Conservation (phyloP, 1,140 invertebrate genomes). For the Cherax destructor region DNA sequence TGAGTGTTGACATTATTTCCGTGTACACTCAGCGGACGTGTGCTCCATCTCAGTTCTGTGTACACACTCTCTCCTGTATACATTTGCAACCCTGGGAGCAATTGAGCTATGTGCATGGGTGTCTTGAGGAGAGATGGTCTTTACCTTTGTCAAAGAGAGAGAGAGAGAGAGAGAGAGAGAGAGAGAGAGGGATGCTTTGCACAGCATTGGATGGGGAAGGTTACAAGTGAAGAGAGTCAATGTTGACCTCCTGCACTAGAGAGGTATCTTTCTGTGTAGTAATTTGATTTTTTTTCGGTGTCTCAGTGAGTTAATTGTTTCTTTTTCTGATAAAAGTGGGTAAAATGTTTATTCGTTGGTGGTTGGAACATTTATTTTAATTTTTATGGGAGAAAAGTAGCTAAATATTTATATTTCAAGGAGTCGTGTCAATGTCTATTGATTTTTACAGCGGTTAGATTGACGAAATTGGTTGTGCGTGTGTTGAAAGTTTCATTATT, state of each 20-base stretch:
- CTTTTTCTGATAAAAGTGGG: too few relatives aligned
- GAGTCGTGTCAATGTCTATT: too few relatives aligned
- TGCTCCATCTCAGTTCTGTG: not conserved
- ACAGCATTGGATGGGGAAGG: not conserved
- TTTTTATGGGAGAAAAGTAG: too few relatives aligned
- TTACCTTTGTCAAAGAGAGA: too few relatives aligned
- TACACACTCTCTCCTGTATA: not conserved
- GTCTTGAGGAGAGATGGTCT: not conserved
- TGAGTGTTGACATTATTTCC: not conserved
- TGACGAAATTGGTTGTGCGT: too few relatives aligned
- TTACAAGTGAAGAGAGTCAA: not conserved
- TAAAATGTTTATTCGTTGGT: too few relatives aligned
- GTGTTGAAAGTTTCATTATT: too few relatives aligned
- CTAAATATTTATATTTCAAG: too few relatives aligned
- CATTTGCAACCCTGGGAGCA: conserved; percentile 17
- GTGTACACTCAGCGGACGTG: not conserved
- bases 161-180: too few relatives aligned
- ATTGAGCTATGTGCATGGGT: conserved; percentile 20
- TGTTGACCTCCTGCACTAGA: not conserved
- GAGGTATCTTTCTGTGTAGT: not conserved
- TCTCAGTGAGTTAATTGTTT: not conserved
- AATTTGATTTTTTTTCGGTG: not conserved
- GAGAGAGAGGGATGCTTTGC: not conserved
- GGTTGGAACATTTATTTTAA: too few relatives aligned
- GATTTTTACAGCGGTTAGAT: too few relatives aligned